Evolutionary conservation across 2,113 vertebrate genomes (phyloP).

Genomic region (Pristiophorus japonicus): DNA sequence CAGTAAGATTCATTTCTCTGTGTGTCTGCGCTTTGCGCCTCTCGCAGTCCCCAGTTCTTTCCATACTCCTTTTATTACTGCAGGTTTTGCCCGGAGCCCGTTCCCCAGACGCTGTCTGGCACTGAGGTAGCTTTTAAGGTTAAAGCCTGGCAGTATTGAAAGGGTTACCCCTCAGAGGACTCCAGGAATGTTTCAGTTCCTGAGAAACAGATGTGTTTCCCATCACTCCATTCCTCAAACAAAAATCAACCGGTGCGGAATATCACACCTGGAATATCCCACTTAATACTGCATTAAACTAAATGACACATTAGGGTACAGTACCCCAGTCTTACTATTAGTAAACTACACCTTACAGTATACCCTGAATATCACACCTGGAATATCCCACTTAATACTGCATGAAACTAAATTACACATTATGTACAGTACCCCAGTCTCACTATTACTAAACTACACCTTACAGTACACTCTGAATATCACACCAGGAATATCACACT

Average conservation of each 20-base stretch:
- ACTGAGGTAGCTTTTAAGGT: background rate
- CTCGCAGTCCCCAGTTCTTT: background rate
- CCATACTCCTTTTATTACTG: background rate
- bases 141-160: background rate
- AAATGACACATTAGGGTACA: background rate
- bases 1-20: background rate
- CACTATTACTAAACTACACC: background rate
- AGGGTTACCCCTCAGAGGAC: background rate
- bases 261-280: background rate
- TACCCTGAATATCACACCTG: background rate
- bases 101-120: background rate
- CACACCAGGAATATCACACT: background rate
- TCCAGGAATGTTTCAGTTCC: slow-evolving; percentile 22
- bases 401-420: background rate
- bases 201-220: slow-evolving; percentile 21
- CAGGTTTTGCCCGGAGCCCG: background rate
- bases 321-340: background rate
- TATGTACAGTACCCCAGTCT: background rate
- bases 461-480: background rate
- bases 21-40: background rate
- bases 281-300: background rate
- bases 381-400: background rate
- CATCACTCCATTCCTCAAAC: background rate
- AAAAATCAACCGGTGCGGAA: background rate
- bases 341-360: background rate